Evolutionary conservation across 2,113 vertebrate species (phyloP).

Genomic region (Thomomys bottae): DNA sequence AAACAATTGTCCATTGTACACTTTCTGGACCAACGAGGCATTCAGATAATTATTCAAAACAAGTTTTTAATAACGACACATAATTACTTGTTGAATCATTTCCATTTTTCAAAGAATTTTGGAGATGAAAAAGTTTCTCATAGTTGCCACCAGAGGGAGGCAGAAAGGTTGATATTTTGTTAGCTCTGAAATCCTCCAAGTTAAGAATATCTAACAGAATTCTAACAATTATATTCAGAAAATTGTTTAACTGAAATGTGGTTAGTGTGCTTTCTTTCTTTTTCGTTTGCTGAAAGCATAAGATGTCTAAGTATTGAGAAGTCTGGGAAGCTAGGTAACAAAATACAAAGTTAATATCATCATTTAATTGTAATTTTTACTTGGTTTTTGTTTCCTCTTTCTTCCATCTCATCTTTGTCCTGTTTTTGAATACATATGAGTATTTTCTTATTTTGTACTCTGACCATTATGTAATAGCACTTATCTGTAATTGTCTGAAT

Average conservation of each 20-base stretch:
- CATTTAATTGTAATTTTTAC: background rate
- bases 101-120: slow-evolving; percentile 26
- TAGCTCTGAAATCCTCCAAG: slow-evolving; percentile 21
- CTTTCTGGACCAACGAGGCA: background rate
- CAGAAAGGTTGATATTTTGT: slow-evolving; percentile 57
- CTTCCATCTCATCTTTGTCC: too few relatives aligned
- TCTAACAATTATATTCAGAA: background rate
- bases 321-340: background rate
- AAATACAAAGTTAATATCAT: background rate
- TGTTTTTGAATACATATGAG: background rate
- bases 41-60: background rate
- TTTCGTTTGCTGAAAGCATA: background rate
- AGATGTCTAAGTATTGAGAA: background rate
- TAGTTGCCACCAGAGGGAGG: slow-evolving; percentile 75
- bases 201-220: slow-evolving; percentile 4
- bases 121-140: slow-evolving; percentile 5
- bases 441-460: slow-evolving; percentile 1
- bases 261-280: background rate
- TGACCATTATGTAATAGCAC: background rate
- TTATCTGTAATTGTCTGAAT: background rate
- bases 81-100: background rate
- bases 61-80: background rate
- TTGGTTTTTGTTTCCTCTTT: background rate
- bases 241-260: slow-evolving; percentile 19
- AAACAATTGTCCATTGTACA: background rate